Evolutionary conservation across 1,140 invertebrate species (phyloP), one percentile per base, ranked within the genome.

Genomic region (Philopotamus ludificatus): DNA sequence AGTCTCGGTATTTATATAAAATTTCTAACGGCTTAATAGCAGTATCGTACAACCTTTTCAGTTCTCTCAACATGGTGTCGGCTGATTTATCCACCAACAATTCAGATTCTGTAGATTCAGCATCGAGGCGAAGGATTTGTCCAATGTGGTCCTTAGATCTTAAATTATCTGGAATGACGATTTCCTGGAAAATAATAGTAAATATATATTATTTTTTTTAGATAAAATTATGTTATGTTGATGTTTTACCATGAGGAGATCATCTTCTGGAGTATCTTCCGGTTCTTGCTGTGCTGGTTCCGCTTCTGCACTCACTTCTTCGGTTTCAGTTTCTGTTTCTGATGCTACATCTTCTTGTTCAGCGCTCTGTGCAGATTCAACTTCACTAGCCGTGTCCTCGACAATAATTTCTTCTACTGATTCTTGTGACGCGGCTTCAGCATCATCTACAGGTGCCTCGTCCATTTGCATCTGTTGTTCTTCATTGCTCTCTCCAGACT

Each of bases 11-110:
- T 76, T 95, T 96, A 76, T 95, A 97, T 15, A 94, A 76, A 8
- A 83, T 85, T 82, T 97, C 95, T 71, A 97, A 79, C 7, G 94
- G 94, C 76, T 93, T 92, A 9, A 97, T 93, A 0, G 91, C 90
- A 57, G 83, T 87, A 74, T 94, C 92, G 71, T 97, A 95, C 16
- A 95, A 82, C 72, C 85, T 87, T 74, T 95, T 96, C 53, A 97
- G 80, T 65, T 96, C 92, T 65, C 89, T 87, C 3, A 96, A 83
- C 18, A 93, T 87, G 7, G 87, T 82, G 57, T 93, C 87, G 4
- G 88, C 87, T 22, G 87, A 84, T 79, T 86, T 90, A 39, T 89
- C 83, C 44, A 91, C 80, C 1, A 89, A 83, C 53, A 85, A 79
- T 74, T 94, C 89, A 23, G 82, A 82, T 66, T 87, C 84, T 67